Evolutionary conservation across 2,797 vertebrate genomes (phyloP), one percentile per base, ranked within the genome.

Genomic region (Gymnoscopelus microlampas): DNA sequence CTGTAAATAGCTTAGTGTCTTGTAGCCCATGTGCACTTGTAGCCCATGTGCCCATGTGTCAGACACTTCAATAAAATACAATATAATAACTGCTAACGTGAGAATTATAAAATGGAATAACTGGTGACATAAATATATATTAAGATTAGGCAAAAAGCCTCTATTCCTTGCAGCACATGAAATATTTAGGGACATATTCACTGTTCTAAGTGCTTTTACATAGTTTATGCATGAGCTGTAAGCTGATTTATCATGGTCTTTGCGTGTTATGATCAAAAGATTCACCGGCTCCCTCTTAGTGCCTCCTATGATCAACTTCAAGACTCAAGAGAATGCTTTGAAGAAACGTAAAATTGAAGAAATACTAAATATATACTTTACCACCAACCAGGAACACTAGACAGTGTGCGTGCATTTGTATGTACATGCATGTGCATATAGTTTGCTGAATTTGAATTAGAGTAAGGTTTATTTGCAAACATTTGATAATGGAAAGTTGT

Each of bases 191-290:
- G 47, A 71, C 70, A 86, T 83, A 85, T 86, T 84, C 86, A 75
- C 72, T 15, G 8, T 84, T 78, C 55, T 84, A 88, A 91, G 89
- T 92, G 90, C 86, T 84, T 85, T 77, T 68, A 51, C 74, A 91
- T 92, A 79, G 74, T 89, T 92, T 85, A 93, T 92, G 84, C 84
- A 90, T 92, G 89, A 91, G 83, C 68, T 66, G 61, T 15, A 68
- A 83, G 62, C 66, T 63, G 60, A 60, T 78, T 77, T 66, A 79
- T 80, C 73, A 68, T 62, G 47, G 74, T 78, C 79, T 73, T 53
- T 24, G 15, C 78, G 62, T 68, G 67, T 80, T 73, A 79, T 54
- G 49, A 82, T 81, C 62, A 79, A 66, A 86, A 68, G 29, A 60
- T 60, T 76, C 60, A 44, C n/a, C 68, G 69, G 67, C 56, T 76